Evolutionary conservation across 1,140 invertebrate species (phyloP).

Genomic region (Achroia grisella): DNA sequence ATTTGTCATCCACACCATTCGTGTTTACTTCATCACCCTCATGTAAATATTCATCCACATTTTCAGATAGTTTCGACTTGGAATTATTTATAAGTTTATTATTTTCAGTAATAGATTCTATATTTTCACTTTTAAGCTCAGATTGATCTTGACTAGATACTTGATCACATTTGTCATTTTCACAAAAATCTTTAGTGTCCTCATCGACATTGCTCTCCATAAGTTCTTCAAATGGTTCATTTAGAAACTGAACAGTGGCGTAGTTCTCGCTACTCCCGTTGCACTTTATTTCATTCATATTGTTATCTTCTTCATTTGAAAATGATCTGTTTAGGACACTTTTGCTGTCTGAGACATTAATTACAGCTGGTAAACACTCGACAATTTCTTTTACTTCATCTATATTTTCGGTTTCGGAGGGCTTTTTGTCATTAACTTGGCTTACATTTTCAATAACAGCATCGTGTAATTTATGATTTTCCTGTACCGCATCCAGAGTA

Average conservation of each 20-base stretch:
- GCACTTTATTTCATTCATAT: slow-evolving; percentile 18
- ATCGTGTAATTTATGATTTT: neutral
- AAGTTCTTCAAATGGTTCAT: slow-evolving; percentile 58
- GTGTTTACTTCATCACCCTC: slow-evolving; percentile 6
- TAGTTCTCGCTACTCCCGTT: slow-evolving; percentile 51
- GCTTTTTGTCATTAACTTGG: neutral
- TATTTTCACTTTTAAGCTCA: neutral
- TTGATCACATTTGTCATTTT: neutral
- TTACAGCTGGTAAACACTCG: neutral
- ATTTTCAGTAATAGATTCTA: neutral
- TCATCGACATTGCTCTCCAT: slow-evolving; percentile 62
- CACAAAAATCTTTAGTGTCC: slow-evolving; percentile 25
- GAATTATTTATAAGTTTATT: neutral
- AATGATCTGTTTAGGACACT: neutral
- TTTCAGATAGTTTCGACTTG: neutral
- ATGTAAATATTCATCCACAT: slow-evolving; percentile 9
- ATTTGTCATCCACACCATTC: slow-evolving; percentile 28
- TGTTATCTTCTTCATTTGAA: neutral
- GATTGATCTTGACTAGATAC: slow-evolving; percentile 4
- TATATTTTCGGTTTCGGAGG: neutral
- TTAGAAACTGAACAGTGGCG: slow-evolving; percentile 56
- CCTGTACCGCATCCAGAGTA: neutral
- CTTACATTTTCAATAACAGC: neutral
- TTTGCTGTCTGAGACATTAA: neutral
- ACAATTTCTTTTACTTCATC: neutral